phyloP scores from a whole-genome alignment of 2,113 vertebrate species.

The Lophochroa leadbeateri region DNA sequence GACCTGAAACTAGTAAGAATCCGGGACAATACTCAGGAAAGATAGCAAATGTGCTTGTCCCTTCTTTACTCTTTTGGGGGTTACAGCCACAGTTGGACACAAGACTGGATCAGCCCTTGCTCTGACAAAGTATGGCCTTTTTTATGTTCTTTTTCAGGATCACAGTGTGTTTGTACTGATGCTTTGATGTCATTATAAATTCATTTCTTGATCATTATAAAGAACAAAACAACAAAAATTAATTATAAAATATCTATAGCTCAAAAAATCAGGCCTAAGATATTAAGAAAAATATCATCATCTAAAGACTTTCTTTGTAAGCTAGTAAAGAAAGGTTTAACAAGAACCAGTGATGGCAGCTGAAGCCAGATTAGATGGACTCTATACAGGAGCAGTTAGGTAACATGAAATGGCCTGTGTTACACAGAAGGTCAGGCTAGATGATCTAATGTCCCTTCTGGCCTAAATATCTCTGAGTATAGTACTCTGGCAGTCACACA shows the following conservation, averaged over 20 bases:
- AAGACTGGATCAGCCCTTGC: neutral
- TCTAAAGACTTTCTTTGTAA: neutral
- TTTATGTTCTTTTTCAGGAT: neutral
- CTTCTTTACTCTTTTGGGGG: neutral
- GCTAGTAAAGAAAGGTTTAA: neutral
- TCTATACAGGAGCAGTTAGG: constrained; percentile 23
- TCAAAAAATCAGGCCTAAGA: neutral
- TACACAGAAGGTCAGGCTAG: constrained; percentile 29
- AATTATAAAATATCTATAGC: neutral
- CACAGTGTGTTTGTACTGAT: neutral
- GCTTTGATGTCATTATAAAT: neutral
- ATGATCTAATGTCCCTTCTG: constrained; percentile 68
- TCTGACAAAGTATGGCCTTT: neutral
- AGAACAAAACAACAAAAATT: neutral
- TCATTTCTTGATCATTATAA: neutral
- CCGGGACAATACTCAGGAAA: neutral
- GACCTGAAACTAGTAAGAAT: neutral
- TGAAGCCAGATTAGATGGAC: constrained; percentile 16
- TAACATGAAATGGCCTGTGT: constrained; percentile 12
- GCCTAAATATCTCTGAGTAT: constrained; percentile 40
- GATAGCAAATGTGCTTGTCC: neutral
- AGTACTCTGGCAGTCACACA: constrained; percentile 48
- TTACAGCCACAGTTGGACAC: neutral
- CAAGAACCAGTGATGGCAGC: constrained; percentile 16
- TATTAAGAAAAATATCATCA: neutral